Conservation (phyloP, 1,140 invertebrate genomes). For the Hyles vespertilio region DNA sequence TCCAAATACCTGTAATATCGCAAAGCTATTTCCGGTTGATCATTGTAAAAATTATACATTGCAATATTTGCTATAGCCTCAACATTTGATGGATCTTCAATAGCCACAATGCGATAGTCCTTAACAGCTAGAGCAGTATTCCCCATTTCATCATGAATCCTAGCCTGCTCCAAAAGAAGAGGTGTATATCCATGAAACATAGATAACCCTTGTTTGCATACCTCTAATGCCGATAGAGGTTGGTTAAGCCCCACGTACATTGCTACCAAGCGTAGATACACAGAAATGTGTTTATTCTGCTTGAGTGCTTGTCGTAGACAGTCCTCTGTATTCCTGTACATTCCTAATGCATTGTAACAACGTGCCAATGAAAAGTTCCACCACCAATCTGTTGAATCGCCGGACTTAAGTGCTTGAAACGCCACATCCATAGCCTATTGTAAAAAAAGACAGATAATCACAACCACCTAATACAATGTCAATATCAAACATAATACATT, state of each 20-base stretch:
- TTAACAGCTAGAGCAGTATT: slow-evolving; percentile 82
- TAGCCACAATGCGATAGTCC: slow-evolving; percentile 90
- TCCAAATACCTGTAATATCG: slow-evolving; percentile 91
- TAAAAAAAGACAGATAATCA: slow-evolving; percentile 5
- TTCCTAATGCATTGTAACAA: slow-evolving; percentile 92
- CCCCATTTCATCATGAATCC: slow-evolving; percentile 88
- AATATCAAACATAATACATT: background rate
- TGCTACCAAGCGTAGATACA: slow-evolving; percentile 62
- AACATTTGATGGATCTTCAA: slow-evolving; percentile 94
- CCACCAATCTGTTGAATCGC: slow-evolving; percentile 94
- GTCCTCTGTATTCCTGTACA: slow-evolving; percentile 93
- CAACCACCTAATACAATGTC: background rate
- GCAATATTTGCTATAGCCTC: slow-evolving; percentile 98
- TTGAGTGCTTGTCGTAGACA: slow-evolving; percentile 90
- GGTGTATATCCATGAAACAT: slow-evolving; percentile 91
- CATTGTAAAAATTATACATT: slow-evolving; percentile 97
- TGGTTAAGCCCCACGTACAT: slow-evolving; percentile 84
- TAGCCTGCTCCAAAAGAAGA: slow-evolving; percentile 91
- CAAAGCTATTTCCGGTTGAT: slow-evolving; percentile 97
- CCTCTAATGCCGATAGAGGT: slow-evolving; percentile 91
- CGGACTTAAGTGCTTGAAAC: slow-evolving; percentile 85
- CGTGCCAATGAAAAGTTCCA: slow-evolving; percentile 93
- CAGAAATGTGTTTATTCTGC: slow-evolving; percentile 84
- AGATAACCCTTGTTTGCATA: slow-evolving; percentile 89
- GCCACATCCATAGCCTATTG: slow-evolving; percentile 90